Evolutionary conservation across 2,113 vertebrate species (phyloP).

Genomic region (Cricetomys ansorgei): DNA sequence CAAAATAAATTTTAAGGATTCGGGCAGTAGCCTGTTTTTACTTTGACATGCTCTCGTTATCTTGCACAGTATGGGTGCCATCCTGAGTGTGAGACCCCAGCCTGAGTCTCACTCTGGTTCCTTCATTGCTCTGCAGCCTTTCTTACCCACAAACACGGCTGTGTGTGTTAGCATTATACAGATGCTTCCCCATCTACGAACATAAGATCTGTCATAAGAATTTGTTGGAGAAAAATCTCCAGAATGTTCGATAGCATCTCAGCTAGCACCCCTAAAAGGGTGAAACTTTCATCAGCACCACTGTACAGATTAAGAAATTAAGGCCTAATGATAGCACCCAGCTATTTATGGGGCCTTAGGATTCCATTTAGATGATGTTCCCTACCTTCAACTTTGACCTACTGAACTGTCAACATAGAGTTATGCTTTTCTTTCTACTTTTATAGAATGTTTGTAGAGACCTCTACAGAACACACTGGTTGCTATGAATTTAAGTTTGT

Average conservation of each 20-base stretch:
- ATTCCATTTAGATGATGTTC: too few relatives aligned
- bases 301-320: background rate
- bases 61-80: fast-evolving
- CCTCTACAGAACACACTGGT: background rate
- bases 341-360: background rate
- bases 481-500: background rate
- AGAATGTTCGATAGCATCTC: background rate
- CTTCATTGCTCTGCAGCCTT: background rate
- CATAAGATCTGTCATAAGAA: background rate
- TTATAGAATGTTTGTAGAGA: background rate
- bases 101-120: fast-evolving
- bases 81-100: background rate
- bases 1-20: background rate
- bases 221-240: background rate
- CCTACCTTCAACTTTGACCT: background rate
- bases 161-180: fast-evolving
- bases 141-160: background rate
- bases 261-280: background rate
- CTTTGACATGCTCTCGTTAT: background rate
- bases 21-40: background rate
- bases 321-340: fast-evolving
- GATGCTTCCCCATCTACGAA: background rate
- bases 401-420: fast-evolving
- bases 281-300: background rate
- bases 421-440: fast-evolving